Percentiles rank a stretch among this genome's conserved stretches.
These are phyloP conservation scores for Goniozus legneri DNA, from an alignment of 1,140 invertebrate species.

Conservation along the genomic window DNA sequence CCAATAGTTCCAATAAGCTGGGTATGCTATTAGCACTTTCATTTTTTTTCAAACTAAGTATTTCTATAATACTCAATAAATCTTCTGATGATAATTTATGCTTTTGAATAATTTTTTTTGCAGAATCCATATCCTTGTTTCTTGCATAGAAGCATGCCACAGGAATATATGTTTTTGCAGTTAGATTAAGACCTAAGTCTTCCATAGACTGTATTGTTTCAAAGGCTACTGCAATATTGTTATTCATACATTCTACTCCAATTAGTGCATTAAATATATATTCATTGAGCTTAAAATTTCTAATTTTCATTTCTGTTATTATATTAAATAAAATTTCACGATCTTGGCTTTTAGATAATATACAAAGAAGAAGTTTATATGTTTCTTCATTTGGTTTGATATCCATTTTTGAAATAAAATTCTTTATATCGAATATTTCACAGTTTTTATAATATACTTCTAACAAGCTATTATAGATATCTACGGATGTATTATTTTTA, in stretches of 20 bases:
- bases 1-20: conserved; percentile 18
- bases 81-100: conserved; percentile 32
- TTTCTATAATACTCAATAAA: conserved; percentile 55
- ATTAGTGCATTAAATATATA: conserved; percentile 11
- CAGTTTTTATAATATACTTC: conserved; percentile 16
- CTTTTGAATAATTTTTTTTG: conserved; percentile 40
- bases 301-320: conserved; percentile 13
- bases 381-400: conserved; percentile 19
- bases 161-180: conserved; percentile 51
- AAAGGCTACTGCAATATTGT: conserved; percentile 45
- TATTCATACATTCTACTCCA: conserved; percentile 12
- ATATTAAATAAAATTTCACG: neutral
- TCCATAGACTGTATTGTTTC: conserved; percentile 56
- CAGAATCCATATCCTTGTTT: conserved; percentile 46
- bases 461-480: conserved; percentile 25
- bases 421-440: conserved; percentile 1
- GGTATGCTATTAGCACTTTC: conserved; percentile 39
- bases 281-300: neutral
- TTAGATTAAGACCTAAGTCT: conserved; percentile 47
- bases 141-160: conserved; percentile 51
- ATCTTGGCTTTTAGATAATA: conserved; percentile 6
- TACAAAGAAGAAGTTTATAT: conserved; percentile 17
- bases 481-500: conserved; percentile 4
- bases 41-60: conserved; percentile 32
- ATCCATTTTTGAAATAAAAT: conserved; percentile 20